Evolutionary conservation across 92 coral and sea anemone species (phyloP), one percentile per base, ranked within the genome.

Genomic region (Siderastrea siderea): DNA sequence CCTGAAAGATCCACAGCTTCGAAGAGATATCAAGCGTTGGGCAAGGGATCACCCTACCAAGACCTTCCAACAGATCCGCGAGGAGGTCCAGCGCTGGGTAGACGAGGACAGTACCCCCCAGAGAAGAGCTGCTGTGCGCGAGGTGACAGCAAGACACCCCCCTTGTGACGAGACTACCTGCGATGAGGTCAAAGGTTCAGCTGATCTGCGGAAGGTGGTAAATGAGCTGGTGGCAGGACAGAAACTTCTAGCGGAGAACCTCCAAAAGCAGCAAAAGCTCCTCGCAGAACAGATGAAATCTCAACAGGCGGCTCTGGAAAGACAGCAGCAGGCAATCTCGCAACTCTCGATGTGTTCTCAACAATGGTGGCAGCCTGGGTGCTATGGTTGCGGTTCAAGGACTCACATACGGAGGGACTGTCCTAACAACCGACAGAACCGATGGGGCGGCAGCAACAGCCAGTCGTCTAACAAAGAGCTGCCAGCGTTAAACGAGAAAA

Each of bases 11-110:
- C 10, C 80, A 7, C 84, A 80, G 91, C 75, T 88, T 8, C 58
- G 81, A 48, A 46, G 87, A 11, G 72, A 87, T 17, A 81, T 87
- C 49, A 87, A 87, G 52, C 68, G 90, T 46, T 87, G 75, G 75
- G 79, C 12, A 17, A 3, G 72, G n/a, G 86, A 86, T 13, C 85
- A 86, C 44, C 79, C 13, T 26, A 17, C 44, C 1, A 58, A 66
- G 50, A 70, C 71, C 13, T 70, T 87, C 72, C 77, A 87, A 45
- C 51, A 78, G 77, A 52, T 78, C 1, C 64, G 87, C 2, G 68
- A 67, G n/a, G 87, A 87, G 48, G 90, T 79, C 60, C 77, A 87
- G 46, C 77, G 90, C 66, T 63, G 51, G 85, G 70, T 78, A 15
- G 79, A 86, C 4, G 84, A 75, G 10, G 90, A 86, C 2, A 15